phyloP scores from a whole-genome alignment of 1,140 invertebrate species.

The Drosophila subpulchrella region DNA sequence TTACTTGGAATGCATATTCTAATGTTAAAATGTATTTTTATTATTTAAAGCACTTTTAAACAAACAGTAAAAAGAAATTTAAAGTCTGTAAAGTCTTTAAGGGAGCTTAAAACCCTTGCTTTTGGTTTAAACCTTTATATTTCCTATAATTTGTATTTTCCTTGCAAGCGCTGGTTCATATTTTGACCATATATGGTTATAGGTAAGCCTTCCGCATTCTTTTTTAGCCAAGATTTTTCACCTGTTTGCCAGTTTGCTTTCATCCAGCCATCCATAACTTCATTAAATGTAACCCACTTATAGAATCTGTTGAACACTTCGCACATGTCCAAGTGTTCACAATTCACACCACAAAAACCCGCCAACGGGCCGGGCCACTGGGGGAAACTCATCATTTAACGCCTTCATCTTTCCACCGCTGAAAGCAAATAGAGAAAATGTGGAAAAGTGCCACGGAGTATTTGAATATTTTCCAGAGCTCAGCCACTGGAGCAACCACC shows the following conservation, averaged over 20 bases:
- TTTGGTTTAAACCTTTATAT: no score
- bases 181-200: no score
- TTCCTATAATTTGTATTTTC: no score
- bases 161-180: no score
- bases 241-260: slow-evolving; percentile 17
- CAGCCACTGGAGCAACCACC: slow-evolving; percentile 35
- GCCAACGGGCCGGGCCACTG: slow-evolving; percentile 12
- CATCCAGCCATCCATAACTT: slow-evolving; percentile 21
- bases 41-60: no score
- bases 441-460: slow-evolving; percentile 41
- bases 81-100: no score
- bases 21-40: background rate
- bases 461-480: slow-evolving; percentile 48
- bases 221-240: slow-evolving; percentile 23
- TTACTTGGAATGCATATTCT: background rate
- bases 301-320: slow-evolving; percentile 39
- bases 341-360: slow-evolving; percentile 39
- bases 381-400: slow-evolving; percentile 53
- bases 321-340: slow-evolving; percentile 53
- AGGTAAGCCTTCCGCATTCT: slow-evolving; percentile 1
- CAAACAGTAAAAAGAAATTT: no score
- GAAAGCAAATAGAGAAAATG: slow-evolving; percentile 4
- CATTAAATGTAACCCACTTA: slow-evolving; percentile 58
- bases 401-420: slow-evolving; percentile 36
- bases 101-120: no score